Evolutionary conservation across 2,888 invertebrate species (phyloP).

Genomic region (Folsomia candida): DNA sequence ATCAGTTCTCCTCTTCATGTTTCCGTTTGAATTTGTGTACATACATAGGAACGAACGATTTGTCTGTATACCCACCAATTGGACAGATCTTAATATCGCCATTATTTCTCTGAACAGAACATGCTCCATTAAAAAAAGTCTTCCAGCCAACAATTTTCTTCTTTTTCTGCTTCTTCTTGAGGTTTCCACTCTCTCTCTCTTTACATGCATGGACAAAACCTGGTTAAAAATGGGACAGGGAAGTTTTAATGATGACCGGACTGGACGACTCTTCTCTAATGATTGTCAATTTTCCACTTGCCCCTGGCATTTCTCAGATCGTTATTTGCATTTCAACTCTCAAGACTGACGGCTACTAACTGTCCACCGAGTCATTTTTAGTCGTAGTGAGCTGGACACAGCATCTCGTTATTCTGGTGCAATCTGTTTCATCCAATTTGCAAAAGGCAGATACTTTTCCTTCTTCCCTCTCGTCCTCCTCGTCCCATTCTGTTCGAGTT

Average conservation of each 20-base stretch:
- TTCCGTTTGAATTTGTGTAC: too few species aligned
- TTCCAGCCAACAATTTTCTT: too few species aligned
- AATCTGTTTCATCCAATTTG: conserved; percentile 5
- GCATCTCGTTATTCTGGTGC: conserved; percentile 37
- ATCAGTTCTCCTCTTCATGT: too few species aligned
- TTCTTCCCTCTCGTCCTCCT: not conserved
- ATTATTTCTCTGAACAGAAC: too few species aligned
- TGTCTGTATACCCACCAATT: too few species aligned
- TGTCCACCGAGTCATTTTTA: not conserved
- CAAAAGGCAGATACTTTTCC: too few species aligned
- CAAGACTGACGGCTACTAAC: not conserved
- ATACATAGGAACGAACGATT: too few species aligned
- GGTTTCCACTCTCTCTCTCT: not conserved
- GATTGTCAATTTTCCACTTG: conserved; percentile 50
- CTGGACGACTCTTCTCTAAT: conserved; percentile 37
- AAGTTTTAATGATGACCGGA: not conserved
- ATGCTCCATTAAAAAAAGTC: too few species aligned
- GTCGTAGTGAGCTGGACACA: conserved; percentile 6
- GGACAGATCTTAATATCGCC: too few species aligned
- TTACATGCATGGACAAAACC: not conserved
- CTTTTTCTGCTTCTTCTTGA: too few species aligned
- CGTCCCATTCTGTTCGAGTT: not conserved
- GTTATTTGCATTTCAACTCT: conserved; percentile 43
- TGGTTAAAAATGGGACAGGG: not conserved
- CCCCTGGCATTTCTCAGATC: conserved; percentile 49